Percentiles rank a stretch among this genome's conserved stretches.
Conservation (phyloP, 1,140 invertebrate genomes). For the Batillaria attramentaria region DNA sequence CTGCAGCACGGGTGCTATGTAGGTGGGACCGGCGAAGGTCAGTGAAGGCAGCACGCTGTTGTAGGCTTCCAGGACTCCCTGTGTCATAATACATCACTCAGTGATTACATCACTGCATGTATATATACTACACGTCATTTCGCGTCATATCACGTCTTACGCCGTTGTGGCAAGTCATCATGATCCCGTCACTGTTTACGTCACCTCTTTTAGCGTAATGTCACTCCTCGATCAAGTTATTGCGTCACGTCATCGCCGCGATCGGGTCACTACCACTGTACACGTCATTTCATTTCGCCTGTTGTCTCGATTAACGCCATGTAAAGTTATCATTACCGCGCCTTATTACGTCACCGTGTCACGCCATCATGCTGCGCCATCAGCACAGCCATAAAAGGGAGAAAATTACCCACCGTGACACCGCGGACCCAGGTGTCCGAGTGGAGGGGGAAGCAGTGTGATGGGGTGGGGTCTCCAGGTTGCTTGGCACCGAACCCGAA, state of each 20-base stretch:
- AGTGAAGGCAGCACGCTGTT: conserved; percentile 42
- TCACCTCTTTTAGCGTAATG: background rate
- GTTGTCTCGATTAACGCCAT: background rate
- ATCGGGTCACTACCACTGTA: no score
- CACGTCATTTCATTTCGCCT: background rate
- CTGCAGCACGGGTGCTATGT: conserved; percentile 51
- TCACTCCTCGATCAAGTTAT: no score
- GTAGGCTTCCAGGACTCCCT: conserved; percentile 49
- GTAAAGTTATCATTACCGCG: background rate
- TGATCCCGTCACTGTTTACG: background rate
- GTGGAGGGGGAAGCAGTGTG: conserved; percentile 52
- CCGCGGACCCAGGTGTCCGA: conserved; percentile 45
- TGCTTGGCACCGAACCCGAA: conserved; percentile 57
- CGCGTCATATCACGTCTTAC: background rate
- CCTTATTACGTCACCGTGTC: background rate
- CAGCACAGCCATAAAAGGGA: background rate
- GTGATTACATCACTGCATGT: background rate
- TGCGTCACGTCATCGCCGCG: no score
- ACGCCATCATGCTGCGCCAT: no score
- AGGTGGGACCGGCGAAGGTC: conserved; percentile 54
- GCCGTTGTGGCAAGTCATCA: background rate
- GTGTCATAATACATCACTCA: no score
- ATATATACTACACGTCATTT: background rate
- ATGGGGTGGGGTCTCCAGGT: conserved; percentile 36
- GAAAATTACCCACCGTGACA: conserved; percentile 44